A percentile compares a stretch with the other conserved stretches of the same genome.
phyloP scores from a whole-genome alignment of 2,888 invertebrate species.

The Labia minor region DNA sequence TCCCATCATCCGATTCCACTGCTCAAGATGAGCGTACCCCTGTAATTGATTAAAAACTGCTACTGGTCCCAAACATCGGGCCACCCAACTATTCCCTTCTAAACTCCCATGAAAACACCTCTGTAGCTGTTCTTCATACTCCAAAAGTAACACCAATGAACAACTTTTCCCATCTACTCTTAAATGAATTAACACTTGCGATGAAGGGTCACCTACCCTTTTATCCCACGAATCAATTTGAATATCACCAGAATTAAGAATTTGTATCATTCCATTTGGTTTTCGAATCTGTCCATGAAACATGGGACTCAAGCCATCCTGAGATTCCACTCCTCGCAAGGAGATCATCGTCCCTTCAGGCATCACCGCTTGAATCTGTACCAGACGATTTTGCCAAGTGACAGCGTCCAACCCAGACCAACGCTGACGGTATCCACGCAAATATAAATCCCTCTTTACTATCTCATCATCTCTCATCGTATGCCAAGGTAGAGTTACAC shows the following conservation, averaged over 20 bases:
- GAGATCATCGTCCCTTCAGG: constrained; percentile 46
- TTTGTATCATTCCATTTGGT: constrained; percentile 28
- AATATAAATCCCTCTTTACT: constrained; percentile 38
- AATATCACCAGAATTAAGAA: constrained; percentile 24
- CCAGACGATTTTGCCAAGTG: constrained; percentile 32
- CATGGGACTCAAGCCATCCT: constrained; percentile 19
- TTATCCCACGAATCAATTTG: background rate
- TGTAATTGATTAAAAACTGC: constrained; percentile 26
- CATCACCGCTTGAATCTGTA: constrained; percentile 37
- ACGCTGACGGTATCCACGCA: constrained; percentile 43
- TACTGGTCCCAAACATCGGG: constrained; percentile 26
- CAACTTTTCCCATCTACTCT: constrained; percentile 28
- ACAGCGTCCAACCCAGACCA: constrained; percentile 36
- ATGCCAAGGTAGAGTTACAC: constrained; percentile 49
- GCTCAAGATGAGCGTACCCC: constrained; percentile 24
- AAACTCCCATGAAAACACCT: constrained; percentile 30
- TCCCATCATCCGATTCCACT: constrained; percentile 21
- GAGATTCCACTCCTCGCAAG: background rate
- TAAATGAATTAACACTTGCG: constrained; percentile 18
- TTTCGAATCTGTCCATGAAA: constrained; percentile 23
- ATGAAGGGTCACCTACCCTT: background rate
- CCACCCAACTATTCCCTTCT: constrained; percentile 31
- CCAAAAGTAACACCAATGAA: constrained; percentile 27
- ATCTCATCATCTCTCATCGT: constrained; percentile 37
- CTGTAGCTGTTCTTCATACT: constrained; percentile 20